These are phyloP conservation scores for Mizuhopecten yessoensis DNA, from an alignment of 1,140 invertebrate species.

Conservation along the genomic window DNA sequence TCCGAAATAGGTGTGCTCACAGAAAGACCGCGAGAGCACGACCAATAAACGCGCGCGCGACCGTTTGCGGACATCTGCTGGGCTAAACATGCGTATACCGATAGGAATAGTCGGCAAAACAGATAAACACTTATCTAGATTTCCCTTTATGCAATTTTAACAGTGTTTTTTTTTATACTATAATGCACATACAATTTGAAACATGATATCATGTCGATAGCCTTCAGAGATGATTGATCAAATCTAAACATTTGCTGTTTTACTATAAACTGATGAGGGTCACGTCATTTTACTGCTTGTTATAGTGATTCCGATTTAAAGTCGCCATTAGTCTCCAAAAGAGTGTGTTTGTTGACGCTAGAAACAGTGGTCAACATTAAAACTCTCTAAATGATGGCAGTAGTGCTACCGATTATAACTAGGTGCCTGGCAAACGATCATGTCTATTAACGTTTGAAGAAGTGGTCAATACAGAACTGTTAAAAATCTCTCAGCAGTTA, in stretches of 20 bases:
- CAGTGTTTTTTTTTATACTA: neutral
- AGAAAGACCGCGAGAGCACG: neutral
- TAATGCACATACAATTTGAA: neutral
- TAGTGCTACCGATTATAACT: too few relatives aligned
- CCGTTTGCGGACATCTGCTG: constrained; percentile 6
- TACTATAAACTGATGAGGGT: neutral
- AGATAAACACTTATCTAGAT: neutral
- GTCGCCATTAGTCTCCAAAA: too few relatives aligned
- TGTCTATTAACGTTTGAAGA: too few relatives aligned
- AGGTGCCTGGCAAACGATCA: too few relatives aligned
- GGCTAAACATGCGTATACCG: neutral
- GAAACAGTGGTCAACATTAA: too few relatives aligned
- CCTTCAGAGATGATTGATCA: neutral
- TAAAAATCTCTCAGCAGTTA: too few relatives aligned
- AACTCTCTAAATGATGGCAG: too few relatives aligned
- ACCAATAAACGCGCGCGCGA: constrained; percentile 29
- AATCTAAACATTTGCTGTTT: too few relatives aligned
- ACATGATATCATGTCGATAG: neutral
- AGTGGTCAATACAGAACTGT: too few relatives aligned
- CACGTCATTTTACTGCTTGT: neutral
- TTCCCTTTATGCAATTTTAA: constrained; percentile 22
- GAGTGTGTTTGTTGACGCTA: too few relatives aligned
- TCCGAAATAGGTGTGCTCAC: neutral
- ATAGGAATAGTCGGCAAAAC: neutral
- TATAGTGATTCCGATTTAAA: too few relatives aligned